A percentile compares a stretch with the other conserved stretches of the same genome.
Evolutionary conservation across 2,888 invertebrate species (phyloP).

Genomic region (Melinopterus prodromus): DNA sequence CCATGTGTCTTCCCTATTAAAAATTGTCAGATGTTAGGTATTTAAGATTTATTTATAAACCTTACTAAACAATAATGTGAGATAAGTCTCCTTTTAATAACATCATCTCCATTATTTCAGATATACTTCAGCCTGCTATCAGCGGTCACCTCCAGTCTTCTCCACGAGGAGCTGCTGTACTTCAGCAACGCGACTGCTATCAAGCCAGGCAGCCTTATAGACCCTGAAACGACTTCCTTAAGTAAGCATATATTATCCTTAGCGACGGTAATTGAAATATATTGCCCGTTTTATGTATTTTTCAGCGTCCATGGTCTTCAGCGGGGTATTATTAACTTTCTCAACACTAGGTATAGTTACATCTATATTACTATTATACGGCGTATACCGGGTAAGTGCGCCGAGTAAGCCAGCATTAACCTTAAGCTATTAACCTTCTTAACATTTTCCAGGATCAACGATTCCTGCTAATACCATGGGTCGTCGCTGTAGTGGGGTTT

Average conservation of each 20-base stretch:
- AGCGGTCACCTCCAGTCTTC: slow-evolving; percentile 69
- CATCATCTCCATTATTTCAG: slow-evolving; percentile 61
- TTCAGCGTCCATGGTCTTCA: slow-evolving; percentile 78
- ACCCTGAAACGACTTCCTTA: slow-evolving; percentile 60
- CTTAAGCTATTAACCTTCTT: neutral
- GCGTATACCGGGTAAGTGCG: slow-evolving; percentile 72
- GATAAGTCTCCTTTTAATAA: slow-evolving; percentile 14
- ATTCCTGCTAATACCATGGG: slow-evolving; percentile 78
- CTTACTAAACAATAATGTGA: slow-evolving; percentile 5
- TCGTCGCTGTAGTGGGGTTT: slow-evolving; percentile 71
- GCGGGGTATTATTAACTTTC: slow-evolving; percentile 72
- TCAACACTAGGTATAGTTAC: slow-evolving; percentile 74
- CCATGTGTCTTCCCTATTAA: neutral
- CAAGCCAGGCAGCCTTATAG: slow-evolving; percentile 56
- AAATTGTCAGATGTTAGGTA: neutral
- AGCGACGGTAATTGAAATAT: slow-evolving; percentile 5
- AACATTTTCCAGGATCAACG: slow-evolving; percentile 70
- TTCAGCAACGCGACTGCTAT: slow-evolving; percentile 62
- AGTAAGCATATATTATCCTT: slow-evolving; percentile 55
- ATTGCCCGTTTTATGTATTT: slow-evolving; percentile 45
- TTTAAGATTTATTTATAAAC: slow-evolving; percentile 7
- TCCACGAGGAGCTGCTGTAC: slow-evolving; percentile 72
- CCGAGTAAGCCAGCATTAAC: neutral
- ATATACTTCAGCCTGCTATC: slow-evolving; percentile 73
- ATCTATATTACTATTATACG: slow-evolving; percentile 72